A percentile compares a stretch with the other conserved stretches of the same genome.
Evolutionary conservation across 2,888 invertebrate genomes (phyloP).

Genomic region (Oligia fasciuncula): DNA sequence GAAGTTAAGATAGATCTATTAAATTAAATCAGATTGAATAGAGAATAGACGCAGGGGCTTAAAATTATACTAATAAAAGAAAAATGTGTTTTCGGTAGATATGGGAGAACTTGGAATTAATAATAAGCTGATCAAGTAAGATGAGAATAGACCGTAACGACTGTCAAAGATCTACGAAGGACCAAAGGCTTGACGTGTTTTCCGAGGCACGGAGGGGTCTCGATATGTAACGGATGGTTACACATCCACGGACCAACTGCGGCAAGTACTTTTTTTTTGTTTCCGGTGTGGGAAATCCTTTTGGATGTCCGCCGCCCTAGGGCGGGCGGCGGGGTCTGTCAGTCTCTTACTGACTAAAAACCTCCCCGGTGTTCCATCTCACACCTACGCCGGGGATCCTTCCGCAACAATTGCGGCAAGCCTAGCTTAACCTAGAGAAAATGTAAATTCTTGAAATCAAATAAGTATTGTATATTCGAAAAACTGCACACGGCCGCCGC

Average conservation of each 20-base stretch:
- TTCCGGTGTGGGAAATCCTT: too few species aligned
- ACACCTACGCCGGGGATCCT: too few species aligned
- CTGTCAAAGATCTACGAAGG: neutral
- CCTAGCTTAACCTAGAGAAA: neutral
- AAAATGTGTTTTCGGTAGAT: conserved; percentile 15
- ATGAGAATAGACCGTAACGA: neutral
- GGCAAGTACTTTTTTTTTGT: neutral
- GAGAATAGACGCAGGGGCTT: neutral
- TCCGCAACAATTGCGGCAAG: neutral
- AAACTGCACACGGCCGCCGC: too few species aligned
- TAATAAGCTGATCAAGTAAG: conserved; percentile 11
- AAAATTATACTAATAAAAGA: conserved; percentile 25
- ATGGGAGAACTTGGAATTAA: conserved; percentile 12
- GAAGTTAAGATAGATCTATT: conserved; percentile 25
- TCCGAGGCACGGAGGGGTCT: neutral
- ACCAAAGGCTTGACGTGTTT: neutral
- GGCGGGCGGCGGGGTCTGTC: too few species aligned
- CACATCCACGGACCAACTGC: neutral
- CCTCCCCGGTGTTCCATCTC: too few species aligned
- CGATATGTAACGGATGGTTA: too few species aligned
- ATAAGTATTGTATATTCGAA: too few species aligned
- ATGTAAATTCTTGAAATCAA: neutral
- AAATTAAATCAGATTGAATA: conserved; percentile 31
- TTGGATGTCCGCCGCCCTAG: too few species aligned
- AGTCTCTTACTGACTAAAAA: too few species aligned